Percentiles rank a stretch among this genome's conserved stretches.
Conservation (phyloP, 2,888 invertebrate species). For the Cephus pygmeus region DNA sequence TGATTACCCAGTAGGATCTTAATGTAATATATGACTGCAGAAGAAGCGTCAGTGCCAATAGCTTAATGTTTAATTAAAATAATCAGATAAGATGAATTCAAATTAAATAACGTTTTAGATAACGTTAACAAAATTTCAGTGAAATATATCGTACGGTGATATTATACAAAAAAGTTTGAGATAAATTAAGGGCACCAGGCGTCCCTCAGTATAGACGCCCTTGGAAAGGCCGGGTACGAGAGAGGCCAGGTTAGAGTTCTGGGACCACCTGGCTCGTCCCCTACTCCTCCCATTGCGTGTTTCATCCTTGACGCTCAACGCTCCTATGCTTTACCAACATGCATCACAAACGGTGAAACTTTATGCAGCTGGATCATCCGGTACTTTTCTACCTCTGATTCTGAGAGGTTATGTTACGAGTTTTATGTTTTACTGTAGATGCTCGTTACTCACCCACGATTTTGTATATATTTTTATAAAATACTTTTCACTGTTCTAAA, state of each 20-base stretch:
- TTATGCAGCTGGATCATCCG: background rate
- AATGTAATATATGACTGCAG: background rate
- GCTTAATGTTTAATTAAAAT: background rate
- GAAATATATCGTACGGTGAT: background rate
- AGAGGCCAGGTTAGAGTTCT: background rate
- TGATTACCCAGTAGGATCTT: background rate
- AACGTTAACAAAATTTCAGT: background rate
- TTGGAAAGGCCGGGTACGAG: background rate
- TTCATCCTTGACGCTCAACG: background rate
- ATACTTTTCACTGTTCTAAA: background rate
- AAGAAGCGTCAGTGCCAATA: background rate
- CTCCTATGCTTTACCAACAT: background rate
- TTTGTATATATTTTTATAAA: background rate
- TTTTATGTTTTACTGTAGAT: background rate
- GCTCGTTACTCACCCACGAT: background rate
- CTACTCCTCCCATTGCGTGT: conserved; percentile 5
- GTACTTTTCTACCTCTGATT: background rate
- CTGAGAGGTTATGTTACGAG: background rate
- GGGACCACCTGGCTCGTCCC: conserved; percentile 7
- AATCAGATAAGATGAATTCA: background rate
- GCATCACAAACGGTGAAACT: background rate
- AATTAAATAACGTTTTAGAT: background rate
- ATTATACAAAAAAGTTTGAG: background rate
- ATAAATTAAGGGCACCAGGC: background rate
- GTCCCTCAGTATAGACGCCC: background rate